Base-by-base conservation (phyloP, 2,888 invertebrate genomes). In the Candidula unifasciata region DNA sequence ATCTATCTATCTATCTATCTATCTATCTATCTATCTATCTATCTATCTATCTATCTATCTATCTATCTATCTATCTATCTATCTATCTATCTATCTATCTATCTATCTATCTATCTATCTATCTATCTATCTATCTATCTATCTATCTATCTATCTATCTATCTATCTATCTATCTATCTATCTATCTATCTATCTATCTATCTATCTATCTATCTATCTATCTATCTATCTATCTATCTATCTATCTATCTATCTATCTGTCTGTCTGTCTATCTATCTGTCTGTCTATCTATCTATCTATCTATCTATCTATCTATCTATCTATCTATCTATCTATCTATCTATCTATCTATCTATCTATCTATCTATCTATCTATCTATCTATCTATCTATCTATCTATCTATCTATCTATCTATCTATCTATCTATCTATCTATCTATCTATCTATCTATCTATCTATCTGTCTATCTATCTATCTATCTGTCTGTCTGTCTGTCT, bases 401-500 rank as follows among this genome's bases (percentile, higher is more conserved):
- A 1, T 60, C 60, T 16, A 60, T 60, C 60, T 16, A 1, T 60
- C 60, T 60, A 60, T 60, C 60, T 60, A 60, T 60, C 60, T 60
- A 60, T 60, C 60, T 60, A 60, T 60, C 60, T 60, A 60, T 60
- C 60, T 16, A 60, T 60, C 60, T 16, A 3, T 60, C 60, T 3
- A 60, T 60, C 60, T 16, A 1, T 60, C 60, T 16, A 1, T 60
- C 60, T 16, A 1, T 60, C 60, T 16, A 1, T 60, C 60, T 60
- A 16, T 60, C 60, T 3, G 6, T 60, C 60, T 60, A 16, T 60
- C 60, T 60, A 16, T 60, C 60, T 60, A 16, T 60, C 60, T 60
- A 16, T 60, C 60, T 60, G n/a, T 60, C 60, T 60, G n/a, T 60
- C 82, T 76, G 27, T 82, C 82, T 82, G 54, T 83, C 64, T 27